Evolutionary conservation across 2,888 invertebrate species (phyloP).

Genomic region (Malachius bipustulatus): DNA sequence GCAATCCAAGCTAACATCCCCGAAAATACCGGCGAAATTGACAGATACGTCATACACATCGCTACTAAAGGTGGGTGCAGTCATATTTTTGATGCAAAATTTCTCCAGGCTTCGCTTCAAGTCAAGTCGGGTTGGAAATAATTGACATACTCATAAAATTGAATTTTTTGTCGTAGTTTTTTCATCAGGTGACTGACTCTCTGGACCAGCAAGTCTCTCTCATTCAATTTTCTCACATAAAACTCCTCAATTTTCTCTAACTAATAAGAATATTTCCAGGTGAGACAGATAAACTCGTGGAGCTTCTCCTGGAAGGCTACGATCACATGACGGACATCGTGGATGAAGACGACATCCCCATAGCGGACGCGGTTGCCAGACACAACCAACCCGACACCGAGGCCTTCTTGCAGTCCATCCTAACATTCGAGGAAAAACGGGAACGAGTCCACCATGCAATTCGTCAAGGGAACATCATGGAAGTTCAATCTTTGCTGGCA

Average conservation of each 20-base stretch:
- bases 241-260: no score
- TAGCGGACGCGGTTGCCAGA: conserved; percentile 56
- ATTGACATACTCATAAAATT: no score
- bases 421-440: conserved; percentile 65
- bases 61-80: conserved; percentile 73
- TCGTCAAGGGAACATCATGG: conserved; percentile 48
- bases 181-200: no score
- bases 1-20: conserved; percentile 66
- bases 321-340: conserved; percentile 73
- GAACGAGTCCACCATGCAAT: conserved; percentile 67
- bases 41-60: conserved; percentile 64
- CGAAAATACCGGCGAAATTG: conserved; percentile 72
- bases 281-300: conserved; percentile 51
- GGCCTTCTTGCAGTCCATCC: conserved; percentile 57
- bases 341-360: conserved; percentile 57
- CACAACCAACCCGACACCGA: conserved; percentile 56
- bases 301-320: conserved; percentile 69
- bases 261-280: conserved; percentile 35
- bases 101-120: no score
- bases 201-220: no score
- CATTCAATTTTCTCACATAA: no score
- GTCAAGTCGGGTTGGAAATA: no score
- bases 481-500: conserved; percentile 45
- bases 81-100: no score
- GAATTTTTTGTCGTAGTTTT: no score